These are phyloP conservation scores for Pygoscelis antarcticus DNA, from an alignment of 2,113 vertebrate genomes.

Conservation along the genomic window DNA sequence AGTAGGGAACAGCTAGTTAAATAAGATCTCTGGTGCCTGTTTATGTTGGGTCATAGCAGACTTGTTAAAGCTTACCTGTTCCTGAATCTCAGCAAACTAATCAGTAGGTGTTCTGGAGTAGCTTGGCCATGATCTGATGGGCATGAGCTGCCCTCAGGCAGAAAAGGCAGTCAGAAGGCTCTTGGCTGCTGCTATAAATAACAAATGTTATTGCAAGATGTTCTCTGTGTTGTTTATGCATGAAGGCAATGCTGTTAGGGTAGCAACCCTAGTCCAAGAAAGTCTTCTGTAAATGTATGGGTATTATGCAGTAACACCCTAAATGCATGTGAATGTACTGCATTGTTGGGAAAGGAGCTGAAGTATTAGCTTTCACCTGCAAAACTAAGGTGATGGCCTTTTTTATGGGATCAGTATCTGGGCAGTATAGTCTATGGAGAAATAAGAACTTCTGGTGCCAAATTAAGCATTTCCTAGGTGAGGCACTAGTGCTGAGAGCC, in stretches of 20 bases:
- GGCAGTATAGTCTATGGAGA: not conserved
- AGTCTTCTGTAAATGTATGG: not conserved
- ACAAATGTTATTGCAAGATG: not conserved
- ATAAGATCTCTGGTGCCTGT: not conserved
- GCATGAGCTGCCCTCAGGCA: not conserved
- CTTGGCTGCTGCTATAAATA: not conserved
- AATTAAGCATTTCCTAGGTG: not conserved
- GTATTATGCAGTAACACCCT: not conserved
- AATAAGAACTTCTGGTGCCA: not conserved
- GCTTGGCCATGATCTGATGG: not conserved
- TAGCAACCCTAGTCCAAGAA: not conserved
- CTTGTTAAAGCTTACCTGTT: not conserved
- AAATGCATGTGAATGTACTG: rapidly evolving
- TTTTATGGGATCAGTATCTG: not conserved
- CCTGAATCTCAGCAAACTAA: not conserved
- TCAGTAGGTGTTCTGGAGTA: not conserved
- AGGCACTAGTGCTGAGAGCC: not conserved
- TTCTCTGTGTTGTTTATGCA: not conserved
- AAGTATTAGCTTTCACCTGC: not conserved
- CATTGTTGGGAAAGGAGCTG: not conserved
- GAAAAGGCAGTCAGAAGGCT: not conserved
- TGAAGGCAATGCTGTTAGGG: not conserved
- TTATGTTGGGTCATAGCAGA: not conserved
- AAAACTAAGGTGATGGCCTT: not conserved
- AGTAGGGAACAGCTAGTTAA: not conserved